Base-by-base conservation (phyloP, 2,888 invertebrate species). In the Pachymerium ferrugineum region DNA sequence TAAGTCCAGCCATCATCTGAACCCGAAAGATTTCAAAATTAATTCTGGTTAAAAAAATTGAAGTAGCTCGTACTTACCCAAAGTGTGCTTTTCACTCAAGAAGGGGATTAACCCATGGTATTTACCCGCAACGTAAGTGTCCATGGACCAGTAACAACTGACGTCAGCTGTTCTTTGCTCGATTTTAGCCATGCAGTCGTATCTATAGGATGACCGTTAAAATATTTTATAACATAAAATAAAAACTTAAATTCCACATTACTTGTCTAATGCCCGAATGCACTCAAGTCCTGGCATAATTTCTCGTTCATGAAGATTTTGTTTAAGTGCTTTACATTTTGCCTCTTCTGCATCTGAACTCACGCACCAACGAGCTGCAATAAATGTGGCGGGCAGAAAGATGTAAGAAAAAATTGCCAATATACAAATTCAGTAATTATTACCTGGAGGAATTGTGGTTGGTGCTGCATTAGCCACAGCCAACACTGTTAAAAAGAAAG, bases 141-240 rank as follows among this genome's bases (percentile, higher is more conserved):
- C 93, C 79, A 93, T 93, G 2, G 94, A 92, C 80, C 94, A 93
- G 1, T 90, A 89, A 6, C 90, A 89, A 29, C 90, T 88, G 74
- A 94, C 86, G 81, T 95, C 94, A 0, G 93, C 94, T 79, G 89
- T 87, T 28, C 90, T 87, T 77, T 88, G 86, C 76, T 90, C 89
- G 8, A 95, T 89, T 81, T 88, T 87, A 75, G 87, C 86, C 79
- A 94, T 86, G 80, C 94, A 95, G 79, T 91, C 90, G 77, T 93
- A 84, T 76, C 94, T 92, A 81, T 0, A 81, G 81, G 76, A 73
- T 4, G 29, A n/a, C 14, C 2, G 4, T 3, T 10, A 28, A 62
- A 5, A 62, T 6, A 25, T 6, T 62, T 62, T 2, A 3, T 6
- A n/a, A 1, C 19, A 19, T 12, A 5, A 1, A 28, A 12, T 25